These are phyloP conservation scores for Sphyrna mokarran DNA, from an alignment of 2,113 vertebrate species.

Conservation along the genomic window DNA sequence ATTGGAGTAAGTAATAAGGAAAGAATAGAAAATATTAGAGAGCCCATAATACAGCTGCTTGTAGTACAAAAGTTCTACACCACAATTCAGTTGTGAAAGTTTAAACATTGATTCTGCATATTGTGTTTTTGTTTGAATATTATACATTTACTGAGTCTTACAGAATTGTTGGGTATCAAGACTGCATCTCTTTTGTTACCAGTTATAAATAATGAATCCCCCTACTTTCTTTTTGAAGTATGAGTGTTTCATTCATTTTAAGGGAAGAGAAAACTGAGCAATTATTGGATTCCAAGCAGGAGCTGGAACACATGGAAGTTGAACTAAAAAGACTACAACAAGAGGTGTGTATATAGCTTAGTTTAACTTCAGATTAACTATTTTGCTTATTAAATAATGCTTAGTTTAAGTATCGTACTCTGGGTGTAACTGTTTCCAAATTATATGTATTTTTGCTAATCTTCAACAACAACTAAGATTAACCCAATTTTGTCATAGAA, in stretches of 20 bases:
- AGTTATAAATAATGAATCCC: background rate
- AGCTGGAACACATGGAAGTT: constrained; percentile 80
- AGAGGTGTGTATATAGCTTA: constrained; percentile 64
- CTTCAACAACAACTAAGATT: background rate
- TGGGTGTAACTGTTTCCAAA: background rate
- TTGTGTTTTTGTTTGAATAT: background rate
- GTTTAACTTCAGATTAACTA: background rate
- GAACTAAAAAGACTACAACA: constrained; percentile 87
- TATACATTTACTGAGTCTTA: background rate
- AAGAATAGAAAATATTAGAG: background rate
- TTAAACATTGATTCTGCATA: background rate
- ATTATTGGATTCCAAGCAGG: constrained; percentile 88
- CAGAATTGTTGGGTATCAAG: background rate
- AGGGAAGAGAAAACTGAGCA: constrained; percentile 98
- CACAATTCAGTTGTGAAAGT: background rate
- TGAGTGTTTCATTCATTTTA: constrained; percentile 41
- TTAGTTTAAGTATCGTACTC: background rate
- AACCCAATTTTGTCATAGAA: background rate
- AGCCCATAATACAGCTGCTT: background rate
- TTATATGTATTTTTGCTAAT: background rate
- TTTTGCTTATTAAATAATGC: background rate
- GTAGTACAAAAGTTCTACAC: background rate
- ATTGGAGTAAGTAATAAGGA: background rate
- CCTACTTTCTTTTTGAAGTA: constrained; percentile 38
- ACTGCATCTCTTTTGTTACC: background rate